phyloP scores from a whole-genome alignment of 2,888 invertebrate species.

The Conops quadrifasciatus region DNA sequence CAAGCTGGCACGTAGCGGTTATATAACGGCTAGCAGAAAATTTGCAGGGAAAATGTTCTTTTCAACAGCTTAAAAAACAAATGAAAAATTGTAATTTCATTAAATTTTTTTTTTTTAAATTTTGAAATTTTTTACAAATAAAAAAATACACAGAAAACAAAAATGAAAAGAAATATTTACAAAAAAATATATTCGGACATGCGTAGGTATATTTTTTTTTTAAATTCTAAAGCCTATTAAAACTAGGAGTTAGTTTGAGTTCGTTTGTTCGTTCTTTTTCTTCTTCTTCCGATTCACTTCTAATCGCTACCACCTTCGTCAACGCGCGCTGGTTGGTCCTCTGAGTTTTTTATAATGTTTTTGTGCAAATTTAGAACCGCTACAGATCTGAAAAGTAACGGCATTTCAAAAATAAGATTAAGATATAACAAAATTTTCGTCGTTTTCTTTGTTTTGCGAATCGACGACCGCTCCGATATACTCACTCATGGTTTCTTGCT shows the following conservation, averaged over 20 bases:
- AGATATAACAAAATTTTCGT: not conserved
- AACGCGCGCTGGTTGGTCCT: constrained; percentile 12
- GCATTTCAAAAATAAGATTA: not conserved
- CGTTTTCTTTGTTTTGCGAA: not conserved
- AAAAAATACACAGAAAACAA: constrained; percentile 10
- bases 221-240: constrained; percentile 40
- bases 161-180: constrained; percentile 21
- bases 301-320: not conserved
- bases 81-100: not conserved
- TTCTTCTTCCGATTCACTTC: constrained; percentile 11
- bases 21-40: not conserved
- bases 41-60: not conserved
- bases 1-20: not conserved
- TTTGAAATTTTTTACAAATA: not conserved
- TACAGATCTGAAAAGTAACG: constrained; percentile 50
- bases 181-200: constrained; percentile 2
- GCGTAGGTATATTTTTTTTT: constrained; percentile 18
- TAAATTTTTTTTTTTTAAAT: not conserved
- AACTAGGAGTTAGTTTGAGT: constrained; percentile 41
- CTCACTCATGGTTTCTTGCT: constrained; percentile 91
- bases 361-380: constrained; percentile 45
- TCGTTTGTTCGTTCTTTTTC: constrained; percentile 6
- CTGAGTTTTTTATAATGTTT: constrained; percentile 17
- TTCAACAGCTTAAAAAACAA: not conserved
- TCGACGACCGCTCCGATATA: constrained; percentile 12